Evolutionary conservation across 2,797 vertebrate species (phyloP), one percentile per base, ranked within the genome.

Genomic region (Argyrosomus regius): DNA sequence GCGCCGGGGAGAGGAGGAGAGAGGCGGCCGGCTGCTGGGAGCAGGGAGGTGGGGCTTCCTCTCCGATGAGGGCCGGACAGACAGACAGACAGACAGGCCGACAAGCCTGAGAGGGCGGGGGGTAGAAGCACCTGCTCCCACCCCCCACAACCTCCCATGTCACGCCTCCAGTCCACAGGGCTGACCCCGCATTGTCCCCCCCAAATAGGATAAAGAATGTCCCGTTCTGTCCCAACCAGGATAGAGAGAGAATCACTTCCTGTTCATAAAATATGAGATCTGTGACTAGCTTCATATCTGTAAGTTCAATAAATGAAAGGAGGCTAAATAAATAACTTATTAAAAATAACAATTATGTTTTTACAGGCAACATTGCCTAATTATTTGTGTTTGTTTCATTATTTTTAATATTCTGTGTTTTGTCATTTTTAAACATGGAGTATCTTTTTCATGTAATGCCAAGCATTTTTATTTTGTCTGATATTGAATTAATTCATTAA

Each of bases 111-210:
- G 70, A 86, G 83, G 85, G 84, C 59, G 83, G 86, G 77, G 87
- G 83, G 50, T 85, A 80, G 74, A 88, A 90, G 93, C 96, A 96
- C 95, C 95, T 95, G 95, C 96, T 95, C 89, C 80, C 83, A 79
- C 72, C 49, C 54, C 43, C 82, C 39, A 82, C 45, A 79, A 45
- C 71, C 20, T 28, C 41, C 80, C 28, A 46, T 60, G 85, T 84
- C 92, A 93, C 92, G 92, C 94, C 93, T 85, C 87, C 78, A 66
- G 78, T 77, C 70, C 87, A 76, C 75, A 85, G 86, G 75, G 82
- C 84, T 89, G 91, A 91, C 89, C 90, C 83, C 78, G 72, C 88
- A 88, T 88, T 92, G 89, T 87, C 84, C 84, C 86, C 86, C 68
- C 58, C 64, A 69, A 72, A 73, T 72, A 77, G 83, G 79, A 84